Evolutionary conservation across 2,888 invertebrate genomes (phyloP).

Genomic region (Aspidiotus rigidus): DNA sequence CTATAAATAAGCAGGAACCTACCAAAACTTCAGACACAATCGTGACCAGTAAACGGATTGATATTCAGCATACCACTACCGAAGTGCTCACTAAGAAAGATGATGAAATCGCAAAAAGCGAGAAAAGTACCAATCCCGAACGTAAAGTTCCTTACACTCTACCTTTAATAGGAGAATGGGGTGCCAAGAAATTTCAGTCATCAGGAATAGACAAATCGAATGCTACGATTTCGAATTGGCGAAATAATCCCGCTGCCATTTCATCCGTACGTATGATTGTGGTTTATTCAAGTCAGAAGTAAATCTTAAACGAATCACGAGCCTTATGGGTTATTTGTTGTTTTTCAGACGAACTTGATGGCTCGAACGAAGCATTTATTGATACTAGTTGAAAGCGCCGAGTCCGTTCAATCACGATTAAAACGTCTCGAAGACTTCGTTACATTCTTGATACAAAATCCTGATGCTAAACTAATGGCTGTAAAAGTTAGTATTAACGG

Average conservation of each 20-base stretch:
- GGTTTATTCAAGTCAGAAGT: neutral
- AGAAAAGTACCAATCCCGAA: neutral
- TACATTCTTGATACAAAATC: conserved; percentile 61
- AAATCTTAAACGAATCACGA: neutral
- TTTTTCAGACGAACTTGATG: conserved; percentile 46
- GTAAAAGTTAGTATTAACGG: conserved; percentile 51
- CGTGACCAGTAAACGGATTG: neutral
- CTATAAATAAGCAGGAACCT: neutral
- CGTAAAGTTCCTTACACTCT: conserved; percentile 18
- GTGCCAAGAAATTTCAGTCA: neutral
- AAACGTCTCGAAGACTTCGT: conserved; percentile 60
- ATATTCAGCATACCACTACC: neutral
- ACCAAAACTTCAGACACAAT: neutral
- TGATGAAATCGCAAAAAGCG: neutral
- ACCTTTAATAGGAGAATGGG: conserved; percentile 22
- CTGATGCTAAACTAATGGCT: conserved; percentile 62
- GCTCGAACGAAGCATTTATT: conserved; percentile 59
- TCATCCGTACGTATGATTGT: conserved; percentile 19
- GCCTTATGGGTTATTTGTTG: too few species aligned
- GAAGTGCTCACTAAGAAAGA: neutral
- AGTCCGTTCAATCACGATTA: conserved; percentile 50
- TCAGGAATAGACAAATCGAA: neutral
- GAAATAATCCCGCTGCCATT: conserved; percentile 9
- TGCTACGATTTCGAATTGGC: conserved; percentile 18
- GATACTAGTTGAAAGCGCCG: conserved; percentile 52